phyloP scores from a whole-genome alignment of 2,888 invertebrate species.

The Philaethria dido region DNA sequence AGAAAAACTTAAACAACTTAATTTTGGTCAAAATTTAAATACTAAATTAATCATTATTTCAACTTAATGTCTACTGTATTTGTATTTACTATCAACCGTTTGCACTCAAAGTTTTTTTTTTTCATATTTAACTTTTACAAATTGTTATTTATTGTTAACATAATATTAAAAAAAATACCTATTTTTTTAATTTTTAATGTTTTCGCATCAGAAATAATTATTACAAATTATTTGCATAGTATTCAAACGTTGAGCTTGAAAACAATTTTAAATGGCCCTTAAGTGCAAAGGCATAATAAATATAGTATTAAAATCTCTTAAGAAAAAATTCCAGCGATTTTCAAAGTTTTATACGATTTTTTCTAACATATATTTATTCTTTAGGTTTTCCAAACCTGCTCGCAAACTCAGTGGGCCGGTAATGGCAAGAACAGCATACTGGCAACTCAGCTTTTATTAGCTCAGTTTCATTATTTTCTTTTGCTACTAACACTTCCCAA shows the following conservation, averaged over 20 bases:
- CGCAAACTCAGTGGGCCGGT: constrained; percentile 47
- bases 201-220: too few relatives aligned
- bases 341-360: not conserved
- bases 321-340: not conserved
- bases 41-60: not conserved
- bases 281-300: too few relatives aligned
- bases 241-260: too few relatives aligned
- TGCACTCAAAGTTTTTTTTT: too few relatives aligned
- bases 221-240: too few relatives aligned
- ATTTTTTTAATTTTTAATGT: too few relatives aligned
- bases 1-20: not conserved
- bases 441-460: constrained; percentile 61
- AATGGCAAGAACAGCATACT: constrained; percentile 71
- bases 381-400: constrained; percentile 37
- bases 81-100: too few relatives aligned
- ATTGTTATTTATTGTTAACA: too few relatives aligned
- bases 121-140: too few relatives aligned
- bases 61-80: too few relatives aligned
- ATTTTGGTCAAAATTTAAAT: not conserved
- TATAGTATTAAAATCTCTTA: not conserved
- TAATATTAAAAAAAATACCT: too few relatives aligned
- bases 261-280: too few relatives aligned
- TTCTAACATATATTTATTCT: constrained; percentile 4
- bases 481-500: constrained; percentile 67
- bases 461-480: constrained; percentile 58